phyloP scores from a whole-genome alignment of 2,888 invertebrate genomes.

The Cybosia mesomella region DNA sequence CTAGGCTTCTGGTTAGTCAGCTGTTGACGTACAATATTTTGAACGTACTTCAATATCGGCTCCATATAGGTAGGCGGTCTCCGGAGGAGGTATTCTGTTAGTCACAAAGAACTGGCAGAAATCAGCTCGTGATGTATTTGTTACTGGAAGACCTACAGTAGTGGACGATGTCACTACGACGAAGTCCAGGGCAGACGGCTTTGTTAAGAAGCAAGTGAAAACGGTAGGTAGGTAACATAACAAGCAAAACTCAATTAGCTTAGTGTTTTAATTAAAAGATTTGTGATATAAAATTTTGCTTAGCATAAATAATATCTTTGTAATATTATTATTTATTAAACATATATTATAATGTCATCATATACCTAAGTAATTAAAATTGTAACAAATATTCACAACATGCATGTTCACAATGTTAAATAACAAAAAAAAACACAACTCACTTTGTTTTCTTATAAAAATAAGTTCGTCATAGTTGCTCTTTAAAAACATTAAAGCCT shows the following conservation, averaged over 20 bases:
- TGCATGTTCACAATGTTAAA: conserved; percentile 29
- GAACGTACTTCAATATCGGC: too few species aligned
- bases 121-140: too few species aligned
- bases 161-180: too few species aligned
- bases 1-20: too few species aligned
- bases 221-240: not conserved
- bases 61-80: too few species aligned
- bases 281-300: conserved; percentile 49
- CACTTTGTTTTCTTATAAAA: conserved; percentile 30
- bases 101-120: too few species aligned
- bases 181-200: too few species aligned
- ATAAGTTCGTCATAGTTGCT: conserved; percentile 49
- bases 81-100: too few species aligned
- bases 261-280: conserved; percentile 40
- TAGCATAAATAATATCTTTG: conserved; percentile 30
- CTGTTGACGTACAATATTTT: too few species aligned
- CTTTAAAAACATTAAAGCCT: conserved; percentile 17
- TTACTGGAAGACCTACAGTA: too few species aligned
- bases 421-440: conserved; percentile 32
- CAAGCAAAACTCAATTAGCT: not conserved
- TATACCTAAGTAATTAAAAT: conserved; percentile 7
- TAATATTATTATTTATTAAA: conserved; percentile 9
- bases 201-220: not conserved
- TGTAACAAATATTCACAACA: conserved; percentile 47
- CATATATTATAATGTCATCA: conserved; percentile 34